Base-by-base conservation (phyloP, 2,113 vertebrate genomes). In the Lepus europaeus region DNA sequence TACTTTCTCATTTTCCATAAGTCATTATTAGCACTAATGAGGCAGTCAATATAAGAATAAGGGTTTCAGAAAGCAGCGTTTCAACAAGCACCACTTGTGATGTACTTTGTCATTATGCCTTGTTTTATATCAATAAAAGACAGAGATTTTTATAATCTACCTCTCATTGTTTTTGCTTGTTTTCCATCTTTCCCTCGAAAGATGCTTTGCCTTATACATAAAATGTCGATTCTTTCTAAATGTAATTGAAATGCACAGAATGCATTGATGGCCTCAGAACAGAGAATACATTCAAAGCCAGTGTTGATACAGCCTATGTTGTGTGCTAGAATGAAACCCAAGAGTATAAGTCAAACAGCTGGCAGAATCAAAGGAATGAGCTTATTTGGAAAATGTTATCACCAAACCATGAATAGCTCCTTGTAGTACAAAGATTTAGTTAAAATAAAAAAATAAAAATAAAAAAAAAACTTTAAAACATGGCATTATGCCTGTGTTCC, bases 381-480 rank as follows among this genome's bases (percentile, higher is more conserved):
- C 16, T 88, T 81, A 27, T 68, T 81, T 53, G 63, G 33, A 94
- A 92, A 89, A 82, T 33, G 0, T 14, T 82, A 51, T 78, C 79
- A 81, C 36, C 39, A 49, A 90, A 92, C 77, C 17, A n/a, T 36
- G 31, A 88, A 70, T 59, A 70, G 66, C 22, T 80, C 45, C 27
- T 16, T 23, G 29, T 84, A 13, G 4, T 70, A 77, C 7, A 87
- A 81, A 92, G 16, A 14, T 85, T 85, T 76, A 79, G 39, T 64
- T 94, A 78, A 90, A 83, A 79, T n/a, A 82, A 53, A 76, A 89
- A 33, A 33, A n/a, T n/a, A n/a, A n/a, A n/a, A n/a, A n/a, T n/a
- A n/a, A 33, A 89, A 74, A 83, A 64, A 9, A 87, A 23, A 29
- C 6, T 45, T 84, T 94, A 20, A 51, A 84, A 85, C 5, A 84